Base-by-base conservation (phyloP, 2,113 vertebrate genomes). In the Poeciliopsis retropinna region DNA sequence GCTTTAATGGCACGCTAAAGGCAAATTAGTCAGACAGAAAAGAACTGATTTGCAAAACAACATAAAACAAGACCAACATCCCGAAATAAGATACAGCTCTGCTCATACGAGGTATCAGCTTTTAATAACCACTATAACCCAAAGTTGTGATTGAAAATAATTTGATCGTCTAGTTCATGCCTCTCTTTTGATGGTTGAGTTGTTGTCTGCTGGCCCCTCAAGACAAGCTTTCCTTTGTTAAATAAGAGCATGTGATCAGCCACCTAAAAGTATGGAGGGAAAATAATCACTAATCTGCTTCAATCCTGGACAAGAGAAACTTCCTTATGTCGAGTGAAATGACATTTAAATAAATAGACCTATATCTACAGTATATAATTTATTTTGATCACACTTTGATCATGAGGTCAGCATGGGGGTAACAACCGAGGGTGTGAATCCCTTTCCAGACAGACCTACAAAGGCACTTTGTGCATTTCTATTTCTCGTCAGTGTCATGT, bases 241-340 rank as follows among this genome's bases (percentile, higher is more conserved):
- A 29, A 27, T n/a, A 67, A 76, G 70, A 68, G 57, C 86, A 87
- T 91, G 88, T 89, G 87, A 90, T 81, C 64, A 51, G 51, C 63
- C 39, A 14, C 28, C n/a, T 10, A 62, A 77, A 80, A 54, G 14
- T 28, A 63, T 62, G 72, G 47, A 7, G 7, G 7, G 60, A 27
- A 57, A 34, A 60, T 41, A 34, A 67, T 61, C 57, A 73, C 30
- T 15, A 8, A 69, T 67, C 60, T 60, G 62, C 44, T 5, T 28
- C 63, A 17, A 62, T 60, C 41, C 15, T 15, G 28, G 41, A 75
- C 68, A 77, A 67, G 75, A 60, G 32, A 80, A 71, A 19, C 41
- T 30, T 75, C 27, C 31, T 67, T 71, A 29, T 60, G 31, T n/a
- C 39, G 30, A 51, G 44, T 44, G 17, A 44, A 64, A 68, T 25